Evolutionary conservation across 2,888 invertebrate species (phyloP).

Genomic region (Empis stercorea): DNA sequence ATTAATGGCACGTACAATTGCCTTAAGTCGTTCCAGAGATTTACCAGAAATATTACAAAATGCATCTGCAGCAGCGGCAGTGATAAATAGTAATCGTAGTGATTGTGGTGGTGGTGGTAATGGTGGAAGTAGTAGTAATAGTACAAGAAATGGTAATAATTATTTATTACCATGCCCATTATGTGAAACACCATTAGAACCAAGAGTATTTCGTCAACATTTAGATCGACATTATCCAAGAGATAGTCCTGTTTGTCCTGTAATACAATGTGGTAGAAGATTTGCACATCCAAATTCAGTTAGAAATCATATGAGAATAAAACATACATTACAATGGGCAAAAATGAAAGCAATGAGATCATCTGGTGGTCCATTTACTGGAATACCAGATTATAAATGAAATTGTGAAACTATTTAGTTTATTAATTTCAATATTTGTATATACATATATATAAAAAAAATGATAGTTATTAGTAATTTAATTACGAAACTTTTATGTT

Average conservation of each 20-base stretch:
- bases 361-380: constrained; percentile 36
- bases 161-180: constrained; percentile 53
- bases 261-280: constrained; percentile 55
- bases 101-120: constrained; percentile 14
- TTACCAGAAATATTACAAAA: constrained; percentile 33
- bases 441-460: too few species aligned
- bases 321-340: constrained; percentile 70
- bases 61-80: constrained; percentile 31
- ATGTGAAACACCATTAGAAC: constrained; percentile 51
- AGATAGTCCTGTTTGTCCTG: constrained; percentile 71
- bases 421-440: background rate
- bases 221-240: constrained; percentile 73
- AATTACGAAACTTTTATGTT: background rate
- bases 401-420: constrained; percentile 27
- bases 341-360: constrained; percentile 59
- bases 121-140: constrained; percentile 1
- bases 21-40: constrained; percentile 30
- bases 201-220: constrained; percentile 57
- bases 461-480: background rate
- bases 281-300: constrained; percentile 79
- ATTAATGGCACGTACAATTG: constrained; percentile 34
- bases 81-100: constrained; percentile 23
- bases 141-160: constrained; percentile 19
- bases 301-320: constrained; percentile 74
- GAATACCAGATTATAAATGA: constrained; percentile 36